Evolutionary conservation across 2,888 invertebrate species (phyloP), one percentile per base, ranked within the genome.

Genomic region (Apodemia hepburni): DNA sequence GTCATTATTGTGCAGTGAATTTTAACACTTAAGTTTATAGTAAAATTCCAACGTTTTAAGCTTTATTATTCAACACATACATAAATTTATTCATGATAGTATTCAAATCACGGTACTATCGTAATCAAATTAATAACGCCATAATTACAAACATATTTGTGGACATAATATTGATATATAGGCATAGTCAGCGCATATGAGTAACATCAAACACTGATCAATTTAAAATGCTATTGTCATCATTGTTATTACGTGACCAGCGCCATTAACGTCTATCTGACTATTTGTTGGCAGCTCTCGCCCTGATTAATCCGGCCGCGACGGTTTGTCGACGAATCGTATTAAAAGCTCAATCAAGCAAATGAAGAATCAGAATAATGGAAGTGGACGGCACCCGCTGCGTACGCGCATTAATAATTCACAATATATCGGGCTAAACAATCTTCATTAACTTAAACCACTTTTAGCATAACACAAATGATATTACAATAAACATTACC

Each of bases 341-440:
- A 90, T 90, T 91, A 90, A 91, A 91, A 90, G 89, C 89, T 90
- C 86, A 90, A 91, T 91, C 91, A 91, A 90, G 83, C 79, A 91
- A 91, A 91, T 91, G 91, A 87, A 85, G 90, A 91, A 89, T 90
- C 89, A 85, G 86, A 84, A 88, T 91, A 89, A 91, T 89, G 88
- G 79, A 88, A 80, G 80, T 76, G 79, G 77, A 70, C 74, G 79
- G 77, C 82, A 78, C 79, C 85, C 82, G 79, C 79, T 90, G 89
- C 90, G 89, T 89, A 81, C 77, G 89, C 88, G 91, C 89, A 90
- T 91, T 91, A 90, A 90, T 90, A 87, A 91, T 91, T 82, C 87
- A 90, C 78, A 75, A 76, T 64, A 64, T 65, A 68, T 80, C 73
- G 83, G 78, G 79, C 77, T 82, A 82, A 87, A 91, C 89, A 88